These are phyloP conservation scores for Lepidochrysops patricia DNA, from an alignment of 2,888 invertebrate species.

Conservation along the genomic window DNA sequence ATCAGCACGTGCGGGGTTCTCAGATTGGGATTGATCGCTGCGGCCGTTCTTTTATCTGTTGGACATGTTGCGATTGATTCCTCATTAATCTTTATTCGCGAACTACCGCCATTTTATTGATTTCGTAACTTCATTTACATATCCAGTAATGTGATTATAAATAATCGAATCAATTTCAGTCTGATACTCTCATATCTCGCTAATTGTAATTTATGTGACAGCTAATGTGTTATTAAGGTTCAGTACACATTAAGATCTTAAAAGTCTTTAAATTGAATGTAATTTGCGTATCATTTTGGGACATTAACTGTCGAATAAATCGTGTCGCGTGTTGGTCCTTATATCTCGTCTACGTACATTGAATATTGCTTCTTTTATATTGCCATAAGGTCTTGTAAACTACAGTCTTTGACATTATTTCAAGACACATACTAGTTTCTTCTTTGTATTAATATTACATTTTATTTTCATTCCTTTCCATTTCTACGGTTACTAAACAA, in stretches of 20 bases:
- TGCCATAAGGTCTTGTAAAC: no score
- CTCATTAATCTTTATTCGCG: slow-evolving; percentile 71
- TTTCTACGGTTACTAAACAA: not conserved
- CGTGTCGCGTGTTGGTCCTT: not conserved
- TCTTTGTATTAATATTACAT: not conserved
- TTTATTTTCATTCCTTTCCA: not conserved
- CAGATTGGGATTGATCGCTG: slow-evolving; percentile 71
- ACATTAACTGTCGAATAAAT: not conserved
- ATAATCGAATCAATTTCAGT: not conserved
- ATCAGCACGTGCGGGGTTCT: slow-evolving; percentile 36
- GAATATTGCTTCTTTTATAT: no score
- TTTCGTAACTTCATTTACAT: slow-evolving; percentile 1
- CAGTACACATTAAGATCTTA: not conserved
- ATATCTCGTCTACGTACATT: not conserved
- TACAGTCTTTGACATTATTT: no score
- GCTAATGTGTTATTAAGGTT: not conserved
- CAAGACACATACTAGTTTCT: no score
- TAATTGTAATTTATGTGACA: slow-evolving; percentile 2
- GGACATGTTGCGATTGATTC: slow-evolving; percentile 66
- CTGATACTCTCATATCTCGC: not conserved
- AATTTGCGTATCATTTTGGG: not conserved
- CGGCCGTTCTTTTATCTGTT: slow-evolving; percentile 60
- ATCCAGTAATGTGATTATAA: not conserved
- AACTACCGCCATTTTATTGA: slow-evolving; percentile 37
- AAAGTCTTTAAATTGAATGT: not conserved